Conservation (phyloP, 2,113 vertebrate species). For the Axis porcinus region DNA sequence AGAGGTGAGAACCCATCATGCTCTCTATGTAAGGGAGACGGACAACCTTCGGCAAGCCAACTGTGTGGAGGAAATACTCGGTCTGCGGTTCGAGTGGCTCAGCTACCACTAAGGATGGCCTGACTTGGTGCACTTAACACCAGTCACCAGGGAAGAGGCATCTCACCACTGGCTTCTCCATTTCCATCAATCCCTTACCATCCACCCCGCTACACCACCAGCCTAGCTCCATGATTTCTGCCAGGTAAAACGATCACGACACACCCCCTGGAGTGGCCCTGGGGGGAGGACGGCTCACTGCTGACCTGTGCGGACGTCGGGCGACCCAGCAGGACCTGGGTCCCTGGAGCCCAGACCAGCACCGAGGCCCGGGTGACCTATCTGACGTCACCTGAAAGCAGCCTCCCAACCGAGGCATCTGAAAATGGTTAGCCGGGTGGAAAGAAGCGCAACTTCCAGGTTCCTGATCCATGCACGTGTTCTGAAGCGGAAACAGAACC, state of each 20-base stretch:
- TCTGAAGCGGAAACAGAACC: not conserved
- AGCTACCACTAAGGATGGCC: not conserved
- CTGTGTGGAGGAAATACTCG: not conserved
- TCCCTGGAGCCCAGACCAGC: not conserved
- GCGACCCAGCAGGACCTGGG: accelerated
- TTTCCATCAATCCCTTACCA: constrained; percentile 39
- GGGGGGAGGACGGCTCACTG: not conserved
- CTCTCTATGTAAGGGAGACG: not conserved
- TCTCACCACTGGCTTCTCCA: constrained; percentile 20
- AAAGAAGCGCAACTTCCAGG: not conserved
- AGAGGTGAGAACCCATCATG: not conserved
- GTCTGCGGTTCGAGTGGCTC: not conserved
- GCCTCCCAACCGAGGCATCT: too few relatives aligned
- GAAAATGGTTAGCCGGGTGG: too few relatives aligned
- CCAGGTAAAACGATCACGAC: not conserved
- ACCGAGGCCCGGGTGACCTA: not conserved
- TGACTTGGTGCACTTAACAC: constrained; percentile 37
- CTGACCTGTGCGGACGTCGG: not conserved
- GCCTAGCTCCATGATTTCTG: not conserved
- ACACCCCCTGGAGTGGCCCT: not conserved
- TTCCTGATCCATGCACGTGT: accelerated
- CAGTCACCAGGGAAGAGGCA: not conserved
- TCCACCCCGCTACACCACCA: too few relatives aligned
- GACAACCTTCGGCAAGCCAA: not conserved
- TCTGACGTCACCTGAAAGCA: too few relatives aligned